Conservation (phyloP, 2,797 vertebrate genomes). For the Pelochelys cantorii region DNA sequence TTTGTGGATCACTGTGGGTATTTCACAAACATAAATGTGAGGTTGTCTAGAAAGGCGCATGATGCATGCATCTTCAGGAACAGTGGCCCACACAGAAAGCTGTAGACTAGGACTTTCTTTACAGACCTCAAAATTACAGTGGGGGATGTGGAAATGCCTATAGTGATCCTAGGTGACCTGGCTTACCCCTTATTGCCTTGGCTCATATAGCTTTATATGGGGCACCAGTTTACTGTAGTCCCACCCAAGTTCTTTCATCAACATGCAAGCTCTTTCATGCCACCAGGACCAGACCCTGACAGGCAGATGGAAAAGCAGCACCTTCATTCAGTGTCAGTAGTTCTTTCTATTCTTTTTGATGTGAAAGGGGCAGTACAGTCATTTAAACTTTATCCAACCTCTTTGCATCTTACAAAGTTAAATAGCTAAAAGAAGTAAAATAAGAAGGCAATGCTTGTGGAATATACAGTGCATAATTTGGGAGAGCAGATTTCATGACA, state of each 20-base stretch:
- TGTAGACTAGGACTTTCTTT: too few species aligned
- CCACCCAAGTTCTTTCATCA: conserved; percentile 81
- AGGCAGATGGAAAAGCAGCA: conserved; percentile 81
- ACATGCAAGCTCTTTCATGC: conserved; percentile 83
- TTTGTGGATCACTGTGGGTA: too few species aligned
- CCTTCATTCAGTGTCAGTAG: conserved; percentile 82
- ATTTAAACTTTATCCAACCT: conserved; percentile 86
- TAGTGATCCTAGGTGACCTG: too few species aligned
- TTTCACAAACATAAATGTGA: too few species aligned
- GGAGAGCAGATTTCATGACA: conserved; percentile 83
- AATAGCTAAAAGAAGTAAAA: conserved; percentile 97
- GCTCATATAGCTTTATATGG: too few species aligned
- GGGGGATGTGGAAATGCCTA: too few species aligned
- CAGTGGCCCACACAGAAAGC: too few species aligned
- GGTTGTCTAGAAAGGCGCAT: too few species aligned
- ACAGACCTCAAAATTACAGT: too few species aligned
- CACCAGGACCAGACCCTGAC: conserved; percentile 78
- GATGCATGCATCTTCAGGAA: too few species aligned
- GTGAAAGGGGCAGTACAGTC: conserved; percentile 84
- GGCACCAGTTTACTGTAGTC: conserved; percentile 79
- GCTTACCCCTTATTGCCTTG: too few species aligned
- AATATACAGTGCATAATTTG: conserved; percentile 90
- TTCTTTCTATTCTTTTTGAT: conserved; percentile 82
- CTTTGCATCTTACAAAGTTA: conserved; percentile 92
- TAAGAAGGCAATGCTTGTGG: conserved; percentile 98